Evolutionary conservation across 2,797 vertebrate species (phyloP).

Genomic region (Poeciliopsis presidionis): DNA sequence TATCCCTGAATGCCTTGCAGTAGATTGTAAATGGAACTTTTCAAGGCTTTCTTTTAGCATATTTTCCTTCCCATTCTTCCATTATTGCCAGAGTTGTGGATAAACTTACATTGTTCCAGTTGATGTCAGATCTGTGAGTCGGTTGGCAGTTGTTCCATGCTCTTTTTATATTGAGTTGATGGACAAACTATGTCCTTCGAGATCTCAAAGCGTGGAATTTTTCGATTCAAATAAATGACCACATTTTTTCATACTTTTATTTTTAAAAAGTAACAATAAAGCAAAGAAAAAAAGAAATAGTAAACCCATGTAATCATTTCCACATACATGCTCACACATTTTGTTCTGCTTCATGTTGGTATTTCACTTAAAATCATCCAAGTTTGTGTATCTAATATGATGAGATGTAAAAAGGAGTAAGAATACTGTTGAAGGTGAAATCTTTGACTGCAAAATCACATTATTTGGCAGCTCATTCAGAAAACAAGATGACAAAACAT

Average conservation of each 20-base stretch:
- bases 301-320: not conserved
- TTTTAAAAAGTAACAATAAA: not conserved
- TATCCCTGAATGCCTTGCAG: not conserved
- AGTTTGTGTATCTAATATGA: not conserved
- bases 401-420: not conserved
- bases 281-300: not conserved
- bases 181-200: not conserved
- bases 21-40: not conserved
- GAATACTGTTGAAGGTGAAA: not conserved
- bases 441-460: conserved; percentile 47
- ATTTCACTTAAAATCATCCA: not conserved
- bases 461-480: conserved; percentile 57
- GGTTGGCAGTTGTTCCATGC: not conserved
- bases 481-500: conserved; percentile 35
- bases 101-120: not conserved
- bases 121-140: not conserved
- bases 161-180: not conserved
- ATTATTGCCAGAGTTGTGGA: not conserved
- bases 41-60: not conserved
- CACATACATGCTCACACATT: not conserved
- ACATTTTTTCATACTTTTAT: not conserved
- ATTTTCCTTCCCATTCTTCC: not conserved
- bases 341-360: not conserved
- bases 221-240: not conserved
- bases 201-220: not conserved